Evolutionary conservation across 2,888 invertebrate species (phyloP).

Genomic region (Platycheirus albimanus): DNA sequence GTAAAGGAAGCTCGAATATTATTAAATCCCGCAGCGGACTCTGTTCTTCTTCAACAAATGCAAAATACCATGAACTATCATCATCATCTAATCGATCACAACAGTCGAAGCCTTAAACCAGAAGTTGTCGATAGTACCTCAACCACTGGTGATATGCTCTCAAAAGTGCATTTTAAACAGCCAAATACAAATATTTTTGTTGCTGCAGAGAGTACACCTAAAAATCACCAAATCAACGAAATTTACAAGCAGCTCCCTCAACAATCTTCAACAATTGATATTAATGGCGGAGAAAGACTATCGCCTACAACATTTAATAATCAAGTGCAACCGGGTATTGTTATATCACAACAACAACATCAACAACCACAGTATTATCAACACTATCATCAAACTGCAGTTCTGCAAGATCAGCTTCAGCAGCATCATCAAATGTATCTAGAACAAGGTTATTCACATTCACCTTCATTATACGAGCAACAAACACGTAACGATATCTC

Average conservation of each 20-base stretch:
- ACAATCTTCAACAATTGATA: constrained; percentile 26
- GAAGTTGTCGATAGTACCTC: not conserved
- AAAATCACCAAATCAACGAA: not conserved
- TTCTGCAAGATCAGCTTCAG: too few species aligned
- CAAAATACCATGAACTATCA: constrained; percentile 30
- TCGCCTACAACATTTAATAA: constrained; percentile 31
- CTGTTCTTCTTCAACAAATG: constrained; percentile 20
- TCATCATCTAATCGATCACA: constrained; percentile 9
- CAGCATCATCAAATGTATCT: constrained; percentile 2
- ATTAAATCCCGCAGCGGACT: constrained; percentile 44
- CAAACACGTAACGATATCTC: constrained; percentile 32
- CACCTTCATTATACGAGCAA: constrained; percentile 19
- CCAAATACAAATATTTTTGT: not conserved
- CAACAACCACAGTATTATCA: constrained; percentile 32
- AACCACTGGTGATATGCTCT: constrained; percentile 1
- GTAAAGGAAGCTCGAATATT: constrained; percentile 78
- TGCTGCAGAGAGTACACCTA: not conserved
- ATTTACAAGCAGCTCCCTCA: not conserved
- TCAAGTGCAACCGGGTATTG: not conserved
- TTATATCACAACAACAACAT: constrained; percentile 72
- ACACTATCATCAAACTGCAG: constrained; percentile 31
- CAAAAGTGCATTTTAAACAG: not conserved
- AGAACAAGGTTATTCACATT: constrained; percentile 22
- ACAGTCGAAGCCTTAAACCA: not conserved
- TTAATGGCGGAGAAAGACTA: not conserved